Base-by-base conservation (phyloP, 2,797 vertebrate genomes). In the Adelosebastes latens region DNA sequence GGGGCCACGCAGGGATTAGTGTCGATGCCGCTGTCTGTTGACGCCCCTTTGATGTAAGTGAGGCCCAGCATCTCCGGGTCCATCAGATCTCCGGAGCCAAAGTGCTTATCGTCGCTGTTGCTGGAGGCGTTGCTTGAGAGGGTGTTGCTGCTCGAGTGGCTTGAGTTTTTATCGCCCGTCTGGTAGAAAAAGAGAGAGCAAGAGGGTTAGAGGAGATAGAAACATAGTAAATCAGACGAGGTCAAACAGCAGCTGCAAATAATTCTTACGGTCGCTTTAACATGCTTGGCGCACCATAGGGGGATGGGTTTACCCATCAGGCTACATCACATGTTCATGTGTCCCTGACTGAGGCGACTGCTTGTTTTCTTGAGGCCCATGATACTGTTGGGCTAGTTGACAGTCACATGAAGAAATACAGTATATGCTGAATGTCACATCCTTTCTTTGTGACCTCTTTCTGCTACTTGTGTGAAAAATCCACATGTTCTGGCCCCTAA, bases 61-160 rank as follows among this genome's bases (percentile, higher is more conserved):
- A 98, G 94, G 65, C 97, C 98, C 78, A 98, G 95, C 82, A 98
- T 93, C 83, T 99, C 98, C 0, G 97, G 96, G 83, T 99, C 98
- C 97, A 98, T 98, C 84, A 98, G 89, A 88, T 99, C 98, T 75
- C 97, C 97, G 0, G 98, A 98, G 79, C 97, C 98, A 65, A 98
- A 99, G 91, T 97, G 97, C 84, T 98, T 99, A 10, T 99, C 98
- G 9, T 98, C 98, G 7, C 97, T 98, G 93, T 96, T 99, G 94
- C 97, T 98, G 87, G 98, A 99, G 24, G 97, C 97, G 66, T 96
- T 98, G 91, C 97, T 98, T 55, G 97, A 99, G 16, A 98, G 95
- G 2, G 98, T 99, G 90, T 98, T 99, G 94, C 98, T 99, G 94
- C 98, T 99, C 16, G 98, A 99, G 94, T 97, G 97, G 85, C 97